A percentile compares a stretch with the other conserved stretches of the same genome.
These are phyloP conservation scores for Urechis unicinctus DNA, from an alignment of 2,888 invertebrate genomes.

Conservation along the genomic window DNA sequence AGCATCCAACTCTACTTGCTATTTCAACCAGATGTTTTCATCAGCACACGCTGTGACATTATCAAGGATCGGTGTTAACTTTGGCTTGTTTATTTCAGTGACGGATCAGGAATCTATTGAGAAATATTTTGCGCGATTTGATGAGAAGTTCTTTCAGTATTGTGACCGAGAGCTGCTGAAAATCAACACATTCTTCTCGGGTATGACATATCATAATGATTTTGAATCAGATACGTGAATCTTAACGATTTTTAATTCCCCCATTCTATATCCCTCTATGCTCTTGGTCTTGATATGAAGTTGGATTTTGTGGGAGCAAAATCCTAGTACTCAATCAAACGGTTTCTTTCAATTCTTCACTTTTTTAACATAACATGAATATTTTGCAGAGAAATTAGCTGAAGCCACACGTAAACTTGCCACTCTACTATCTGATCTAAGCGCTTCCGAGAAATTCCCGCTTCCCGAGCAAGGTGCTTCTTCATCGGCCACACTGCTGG, in stretches of 20 bases:
- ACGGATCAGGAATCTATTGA: slow-evolving; percentile 70
- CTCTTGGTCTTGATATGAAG: no score
- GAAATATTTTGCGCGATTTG: slow-evolving; percentile 85
- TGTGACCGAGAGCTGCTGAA: slow-evolving; percentile 92
- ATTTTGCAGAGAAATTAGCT: slow-evolving; percentile 78
- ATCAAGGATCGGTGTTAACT: no score
- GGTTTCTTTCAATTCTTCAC: no score
- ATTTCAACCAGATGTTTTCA: no score
- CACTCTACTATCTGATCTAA: slow-evolving; percentile 79
- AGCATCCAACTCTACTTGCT: neutral
- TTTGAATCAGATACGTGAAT: neutral
- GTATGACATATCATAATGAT: slow-evolving; percentile 1
- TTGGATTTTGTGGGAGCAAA: no score
- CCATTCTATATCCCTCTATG: no score
- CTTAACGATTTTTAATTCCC: no score
- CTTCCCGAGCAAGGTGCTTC: slow-evolving; percentile 1
- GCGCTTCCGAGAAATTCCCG: slow-evolving; percentile 49
- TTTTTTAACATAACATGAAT: neutral
- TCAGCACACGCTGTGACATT: no score
- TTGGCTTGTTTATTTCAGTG: slow-evolving; percentile 62
- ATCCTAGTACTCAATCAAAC: no score
- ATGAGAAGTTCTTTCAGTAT: slow-evolving; percentile 90
- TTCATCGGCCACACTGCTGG: slow-evolving; percentile 1
- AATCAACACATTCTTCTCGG: slow-evolving; percentile 71
- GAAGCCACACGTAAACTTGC: slow-evolving; percentile 94